Evolutionary conservation across 2,113 vertebrate species (phyloP).

Genomic region (Dinomys branickii): DNA sequence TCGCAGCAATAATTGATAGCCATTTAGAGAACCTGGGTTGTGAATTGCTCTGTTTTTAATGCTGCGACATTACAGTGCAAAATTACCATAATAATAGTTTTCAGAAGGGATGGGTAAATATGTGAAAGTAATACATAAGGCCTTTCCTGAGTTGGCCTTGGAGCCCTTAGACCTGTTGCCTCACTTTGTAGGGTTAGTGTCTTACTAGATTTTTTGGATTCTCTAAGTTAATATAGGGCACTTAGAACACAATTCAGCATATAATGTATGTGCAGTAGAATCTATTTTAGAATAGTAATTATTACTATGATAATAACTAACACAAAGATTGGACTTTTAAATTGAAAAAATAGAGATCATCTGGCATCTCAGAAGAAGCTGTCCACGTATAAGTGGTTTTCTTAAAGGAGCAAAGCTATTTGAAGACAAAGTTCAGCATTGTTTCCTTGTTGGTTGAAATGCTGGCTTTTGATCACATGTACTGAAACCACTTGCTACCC

Average conservation of each 20-base stretch:
- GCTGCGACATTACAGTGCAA: neutral
- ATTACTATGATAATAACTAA: neutral
- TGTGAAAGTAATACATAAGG: neutral
- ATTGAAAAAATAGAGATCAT: slow-evolving; percentile 24
- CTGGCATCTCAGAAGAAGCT: neutral
- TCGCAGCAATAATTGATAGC: neutral
- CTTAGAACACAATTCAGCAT: neutral
- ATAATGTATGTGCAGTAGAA: neutral
- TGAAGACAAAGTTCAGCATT: slow-evolving; percentile 17
- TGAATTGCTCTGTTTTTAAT: slow-evolving; percentile 4
- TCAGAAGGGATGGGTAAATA: neutral
- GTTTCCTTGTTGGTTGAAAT: neutral
- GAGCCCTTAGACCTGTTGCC: neutral
- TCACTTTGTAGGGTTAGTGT: neutral
- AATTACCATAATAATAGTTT: neutral
- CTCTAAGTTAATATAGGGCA: neutral
- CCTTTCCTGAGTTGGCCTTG: neutral
- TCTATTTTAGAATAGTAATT: neutral
- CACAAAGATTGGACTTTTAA: slow-evolving; percentile 20
- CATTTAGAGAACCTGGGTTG: neutral
- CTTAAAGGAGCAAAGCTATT: neutral
- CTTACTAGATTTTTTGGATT: slow-evolving; percentile 1
- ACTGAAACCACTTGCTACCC: neutral
- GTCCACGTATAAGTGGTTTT: neutral
- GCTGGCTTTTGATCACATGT: slow-evolving; percentile 1